Conservation (phyloP, 2,113 vertebrate genomes). For the Lophura nycthemera region DNA sequence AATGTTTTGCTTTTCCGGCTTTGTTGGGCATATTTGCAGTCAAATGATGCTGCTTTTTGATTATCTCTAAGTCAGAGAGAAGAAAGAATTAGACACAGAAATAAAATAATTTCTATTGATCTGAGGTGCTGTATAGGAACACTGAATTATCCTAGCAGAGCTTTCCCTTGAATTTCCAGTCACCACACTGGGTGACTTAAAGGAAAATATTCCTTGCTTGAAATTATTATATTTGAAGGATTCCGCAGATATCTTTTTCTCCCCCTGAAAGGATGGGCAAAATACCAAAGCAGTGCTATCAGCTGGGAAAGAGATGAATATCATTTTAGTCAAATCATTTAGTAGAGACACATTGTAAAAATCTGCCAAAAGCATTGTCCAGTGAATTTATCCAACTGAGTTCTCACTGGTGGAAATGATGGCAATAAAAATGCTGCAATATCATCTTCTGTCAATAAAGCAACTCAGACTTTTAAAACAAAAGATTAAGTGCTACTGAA, state of each 20-base stretch:
- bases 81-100: not conserved
- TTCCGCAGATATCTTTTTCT: slow-evolving; percentile 29
- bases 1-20: not conserved
- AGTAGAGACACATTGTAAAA: not conserved
- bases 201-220: slow-evolving; percentile 52
- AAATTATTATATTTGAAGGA: slow-evolving; percentile 31
- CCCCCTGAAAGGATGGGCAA: not conserved
- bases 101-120: not conserved
- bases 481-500: not conserved
- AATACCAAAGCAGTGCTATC: slow-evolving; percentile 27
- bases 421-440: not conserved
- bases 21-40: not conserved
- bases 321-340: slow-evolving; percentile 1
- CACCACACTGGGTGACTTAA: not conserved
- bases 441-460: not conserved
- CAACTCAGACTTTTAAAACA: not conserved
- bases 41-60: not conserved
- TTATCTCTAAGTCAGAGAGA: not conserved
- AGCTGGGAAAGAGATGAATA: slow-evolving; percentile 63
- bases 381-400: slow-evolving; percentile 39
- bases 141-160: not conserved
- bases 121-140: fast-evolving
- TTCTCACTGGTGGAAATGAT: not conserved
- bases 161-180: not conserved
- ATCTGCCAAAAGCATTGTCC: slow-evolving; percentile 38